Evolutionary conservation across 2,888 invertebrate species (phyloP).

Genomic region (Ochropleura plecta): DNA sequence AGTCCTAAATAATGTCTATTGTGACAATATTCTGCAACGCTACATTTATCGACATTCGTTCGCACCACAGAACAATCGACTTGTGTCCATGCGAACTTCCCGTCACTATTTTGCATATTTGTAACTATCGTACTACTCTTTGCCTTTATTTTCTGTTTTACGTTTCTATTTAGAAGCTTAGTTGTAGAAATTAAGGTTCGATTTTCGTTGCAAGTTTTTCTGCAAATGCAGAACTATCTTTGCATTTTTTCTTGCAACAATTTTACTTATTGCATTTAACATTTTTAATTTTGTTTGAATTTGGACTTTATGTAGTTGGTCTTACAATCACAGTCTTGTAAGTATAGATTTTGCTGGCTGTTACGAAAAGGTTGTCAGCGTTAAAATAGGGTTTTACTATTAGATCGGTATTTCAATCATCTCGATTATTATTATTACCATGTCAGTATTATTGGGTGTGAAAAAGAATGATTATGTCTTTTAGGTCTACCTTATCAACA

Average conservation of each 20-base stretch:
- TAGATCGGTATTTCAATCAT: slow-evolving; percentile 61
- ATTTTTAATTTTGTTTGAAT: not conserved
- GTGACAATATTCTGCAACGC: slow-evolving; percentile 66
- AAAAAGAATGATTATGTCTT: slow-evolving; percentile 42
- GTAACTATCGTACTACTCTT: slow-evolving; percentile 48
- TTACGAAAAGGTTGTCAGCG: slow-evolving; percentile 30
- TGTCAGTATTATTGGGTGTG: slow-evolving; percentile 41
- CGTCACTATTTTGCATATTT: slow-evolving; percentile 75
- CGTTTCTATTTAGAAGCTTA: slow-evolving; percentile 10
- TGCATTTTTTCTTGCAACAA: slow-evolving; percentile 41
- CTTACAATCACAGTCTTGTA: not conserved
- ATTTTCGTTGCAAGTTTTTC: not conserved
- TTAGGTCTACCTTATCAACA: slow-evolving; percentile 30
- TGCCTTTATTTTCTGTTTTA: slow-evolving; percentile 35
- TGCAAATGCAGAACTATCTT: slow-evolving; percentile 34
- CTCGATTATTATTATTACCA: slow-evolving; percentile 51
- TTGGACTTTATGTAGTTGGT: not conserved
- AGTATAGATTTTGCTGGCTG: fast-evolving
- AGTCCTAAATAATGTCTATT: slow-evolving; percentile 54
- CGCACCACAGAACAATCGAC: slow-evolving; percentile 72
- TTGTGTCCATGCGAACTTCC: slow-evolving; percentile 75
- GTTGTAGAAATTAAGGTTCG: slow-evolving; percentile 1
- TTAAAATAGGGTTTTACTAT: slow-evolving; percentile 52
- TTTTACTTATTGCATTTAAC: slow-evolving; percentile 23
- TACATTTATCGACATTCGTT: slow-evolving; percentile 71